These are phyloP conservation scores for Dicrurus megarhynchus DNA, from an alignment of 2,113 vertebrate species.

Conservation along the genomic window DNA sequence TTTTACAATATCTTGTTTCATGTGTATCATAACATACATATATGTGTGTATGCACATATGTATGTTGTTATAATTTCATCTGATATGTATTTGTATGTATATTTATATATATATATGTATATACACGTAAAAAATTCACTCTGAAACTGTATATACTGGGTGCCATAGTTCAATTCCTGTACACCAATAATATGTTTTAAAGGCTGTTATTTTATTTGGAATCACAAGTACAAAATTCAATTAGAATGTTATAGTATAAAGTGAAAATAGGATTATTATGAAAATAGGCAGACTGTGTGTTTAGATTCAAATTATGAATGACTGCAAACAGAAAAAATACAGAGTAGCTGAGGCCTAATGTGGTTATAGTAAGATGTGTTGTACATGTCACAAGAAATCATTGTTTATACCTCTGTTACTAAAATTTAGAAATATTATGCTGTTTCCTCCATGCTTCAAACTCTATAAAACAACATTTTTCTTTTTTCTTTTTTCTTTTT, in stretches of 20 bases:
- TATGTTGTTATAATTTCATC: background rate
- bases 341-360: background rate
- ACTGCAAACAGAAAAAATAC: background rate
- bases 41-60: accelerated
- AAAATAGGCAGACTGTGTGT: background rate
- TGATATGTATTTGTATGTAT: background rate
- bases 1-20: background rate
- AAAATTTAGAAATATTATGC: background rate
- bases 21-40: background rate
- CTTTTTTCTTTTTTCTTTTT: background rate
- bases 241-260: background rate
- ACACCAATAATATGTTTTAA: background rate
- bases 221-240: background rate
- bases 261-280: background rate
- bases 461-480: background rate
- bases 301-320: background rate
- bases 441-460: background rate
- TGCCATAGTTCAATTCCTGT: background rate
- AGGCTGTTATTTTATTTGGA: background rate
- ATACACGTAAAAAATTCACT: background rate
- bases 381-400: background rate
- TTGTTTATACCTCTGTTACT: background rate
- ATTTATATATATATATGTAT: background rate
- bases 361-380: background rate
- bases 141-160: background rate